phyloP scores from a whole-genome alignment of 2,797 vertebrate species.

The Darevskia mixta region DNA sequence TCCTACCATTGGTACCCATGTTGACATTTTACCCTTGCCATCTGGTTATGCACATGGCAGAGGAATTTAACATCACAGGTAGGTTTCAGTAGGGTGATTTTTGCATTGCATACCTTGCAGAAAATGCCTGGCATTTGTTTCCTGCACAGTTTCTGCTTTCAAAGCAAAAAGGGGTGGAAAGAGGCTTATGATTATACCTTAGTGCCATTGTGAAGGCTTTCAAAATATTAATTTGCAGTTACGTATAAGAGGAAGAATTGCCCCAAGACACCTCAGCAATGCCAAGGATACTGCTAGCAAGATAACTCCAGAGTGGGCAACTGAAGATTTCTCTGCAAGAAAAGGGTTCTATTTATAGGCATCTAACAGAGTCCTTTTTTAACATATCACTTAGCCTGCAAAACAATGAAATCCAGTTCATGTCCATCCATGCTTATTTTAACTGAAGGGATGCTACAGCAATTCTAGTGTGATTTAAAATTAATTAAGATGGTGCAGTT shows the following conservation, averaged over 20 bases:
- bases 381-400: conserved; percentile 28
- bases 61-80: conserved; percentile 19
- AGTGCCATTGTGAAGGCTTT: conserved; percentile 33
- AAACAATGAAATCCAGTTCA: conserved; percentile 36
- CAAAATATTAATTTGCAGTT: conserved; percentile 19
- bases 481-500: not conserved
- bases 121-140: not conserved
- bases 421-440: conserved; percentile 48
- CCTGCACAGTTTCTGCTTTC: conserved; percentile 32
- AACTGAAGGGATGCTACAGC: not conserved
- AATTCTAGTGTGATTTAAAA: conserved; percentile 32
- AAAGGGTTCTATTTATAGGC: conserved; percentile 34
- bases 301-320: conserved; percentile 26
- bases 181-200: conserved; percentile 21
- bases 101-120: conserved; percentile 17
- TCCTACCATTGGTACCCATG: conserved; percentile 2
- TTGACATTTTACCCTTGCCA: conserved; percentile 16
- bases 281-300: conserved; percentile 32
- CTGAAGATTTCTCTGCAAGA: conserved; percentile 53
- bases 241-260: conserved; percentile 37
- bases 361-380: conserved; percentile 5
- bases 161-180: conserved; percentile 10
- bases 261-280: conserved; percentile 24
- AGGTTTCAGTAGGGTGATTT: conserved; percentile 7
- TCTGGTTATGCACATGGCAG: not conserved